phyloP scores from a whole-genome alignment of 2,888 invertebrate genomes.

The Lasioglossum oenotherae region DNA sequence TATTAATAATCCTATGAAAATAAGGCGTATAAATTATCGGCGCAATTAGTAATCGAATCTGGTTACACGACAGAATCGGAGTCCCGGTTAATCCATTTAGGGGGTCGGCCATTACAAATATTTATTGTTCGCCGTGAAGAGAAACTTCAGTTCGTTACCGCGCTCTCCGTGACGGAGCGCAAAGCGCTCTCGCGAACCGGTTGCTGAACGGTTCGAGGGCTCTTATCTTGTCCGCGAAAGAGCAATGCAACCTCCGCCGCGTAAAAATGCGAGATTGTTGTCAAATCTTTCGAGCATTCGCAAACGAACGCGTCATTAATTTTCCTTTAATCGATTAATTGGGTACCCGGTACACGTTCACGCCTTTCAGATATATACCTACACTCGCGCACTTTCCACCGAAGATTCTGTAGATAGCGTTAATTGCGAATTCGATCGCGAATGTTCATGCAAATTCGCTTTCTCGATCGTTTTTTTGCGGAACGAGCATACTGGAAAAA shows the following conservation, averaged over 20 bases:
- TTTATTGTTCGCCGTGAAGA: constrained; percentile 17
- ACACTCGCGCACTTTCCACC: background rate
- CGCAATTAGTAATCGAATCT: constrained; percentile 56
- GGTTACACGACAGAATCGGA: constrained; percentile 44
- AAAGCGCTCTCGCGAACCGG: constrained; percentile 9
- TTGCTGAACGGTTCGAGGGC: constrained; percentile 1
- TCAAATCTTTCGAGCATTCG: background rate
- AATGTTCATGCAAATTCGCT: background rate
- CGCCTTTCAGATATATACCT: background rate
- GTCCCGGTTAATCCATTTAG: constrained; percentile 25
- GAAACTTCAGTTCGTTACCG: constrained; percentile 21
- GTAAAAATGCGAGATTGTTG: background rate
- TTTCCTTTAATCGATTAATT: constrained; percentile 7
- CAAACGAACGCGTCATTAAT: background rate
- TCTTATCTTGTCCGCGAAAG: background rate
- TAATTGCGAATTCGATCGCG: background rate
- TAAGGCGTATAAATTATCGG: constrained; percentile 44
- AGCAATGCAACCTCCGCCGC: background rate
- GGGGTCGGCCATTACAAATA: constrained; percentile 24
- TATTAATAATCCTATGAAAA: constrained; percentile 45
- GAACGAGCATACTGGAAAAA: background rate
- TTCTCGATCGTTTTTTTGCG: background rate
- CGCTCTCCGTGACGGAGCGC: background rate
- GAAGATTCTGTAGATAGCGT: background rate
- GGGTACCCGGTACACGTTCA: background rate